These are phyloP conservation scores for Pogonocichla stellata DNA, from an alignment of 2,113 vertebrate species.

Conservation along the genomic window DNA sequence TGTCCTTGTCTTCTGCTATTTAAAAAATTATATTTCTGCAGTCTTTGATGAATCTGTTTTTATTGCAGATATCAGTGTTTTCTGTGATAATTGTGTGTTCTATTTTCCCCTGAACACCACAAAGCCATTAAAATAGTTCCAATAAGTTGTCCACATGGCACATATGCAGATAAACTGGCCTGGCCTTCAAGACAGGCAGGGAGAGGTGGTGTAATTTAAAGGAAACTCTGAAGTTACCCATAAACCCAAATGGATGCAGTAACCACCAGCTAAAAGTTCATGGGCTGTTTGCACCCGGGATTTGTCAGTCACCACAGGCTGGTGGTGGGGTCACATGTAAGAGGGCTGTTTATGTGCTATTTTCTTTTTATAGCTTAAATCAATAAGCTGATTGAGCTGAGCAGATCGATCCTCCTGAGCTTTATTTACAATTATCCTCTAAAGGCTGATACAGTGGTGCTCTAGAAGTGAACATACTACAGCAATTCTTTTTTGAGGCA, in stretches of 20 bases:
- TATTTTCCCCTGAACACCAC: not conserved
- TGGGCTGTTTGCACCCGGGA: not conserved
- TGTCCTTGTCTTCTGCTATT: not conserved
- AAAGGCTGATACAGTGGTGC: not conserved
- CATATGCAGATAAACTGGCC: not conserved
- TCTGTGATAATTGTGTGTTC: not conserved
- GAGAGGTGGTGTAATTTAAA: not conserved
- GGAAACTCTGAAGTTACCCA: not conserved
- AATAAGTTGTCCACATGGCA: not conserved
- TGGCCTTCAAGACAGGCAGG: not conserved
- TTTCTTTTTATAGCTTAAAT: slow-evolving; percentile 48
- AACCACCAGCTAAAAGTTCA: not conserved
- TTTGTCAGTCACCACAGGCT: not conserved
- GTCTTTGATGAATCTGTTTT: not conserved
- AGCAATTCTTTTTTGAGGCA: not conserved
- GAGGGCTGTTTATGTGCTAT: not conserved
- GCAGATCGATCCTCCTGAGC: slow-evolving; percentile 1
- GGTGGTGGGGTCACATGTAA: not conserved
- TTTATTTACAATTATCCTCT: slow-evolving; percentile 61
- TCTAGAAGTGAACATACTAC: not conserved
- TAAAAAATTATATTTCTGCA: not conserved
- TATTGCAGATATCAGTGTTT: not conserved
- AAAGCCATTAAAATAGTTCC: not conserved
- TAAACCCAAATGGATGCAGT: not conserved
- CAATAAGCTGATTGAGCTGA: slow-evolving; percentile 56